Conservation (phyloP, 1,140 invertebrate species). For the Metaphire vulgaris region DNA sequence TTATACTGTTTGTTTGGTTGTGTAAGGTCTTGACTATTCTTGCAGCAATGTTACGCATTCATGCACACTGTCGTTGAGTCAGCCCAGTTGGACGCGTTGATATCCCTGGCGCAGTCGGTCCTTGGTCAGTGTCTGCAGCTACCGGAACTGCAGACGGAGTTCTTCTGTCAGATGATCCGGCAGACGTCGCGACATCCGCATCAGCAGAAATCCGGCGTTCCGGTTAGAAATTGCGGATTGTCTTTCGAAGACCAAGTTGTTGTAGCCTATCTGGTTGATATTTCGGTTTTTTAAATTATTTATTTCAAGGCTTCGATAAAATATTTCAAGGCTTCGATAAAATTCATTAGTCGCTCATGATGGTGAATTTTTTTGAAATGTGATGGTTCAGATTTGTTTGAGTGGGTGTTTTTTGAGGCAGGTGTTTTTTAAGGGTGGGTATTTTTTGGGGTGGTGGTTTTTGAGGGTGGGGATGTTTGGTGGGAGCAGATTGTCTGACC, state of each 20-base stretch:
- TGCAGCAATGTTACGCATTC: slow-evolving; percentile 86
- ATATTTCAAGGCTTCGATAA: background rate
- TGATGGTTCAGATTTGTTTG: background rate
- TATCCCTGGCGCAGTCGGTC: slow-evolving; percentile 86
- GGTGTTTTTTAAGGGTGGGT: too few species aligned
- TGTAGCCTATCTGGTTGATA: background rate
- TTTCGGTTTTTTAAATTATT: background rate
- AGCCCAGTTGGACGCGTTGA: slow-evolving; percentile 90
- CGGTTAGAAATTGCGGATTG: too few species aligned
- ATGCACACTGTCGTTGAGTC: slow-evolving; percentile 89
- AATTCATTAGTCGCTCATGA: background rate
- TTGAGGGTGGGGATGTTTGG: too few species aligned
- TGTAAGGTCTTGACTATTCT: too few species aligned
- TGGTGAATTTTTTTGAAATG: background rate
- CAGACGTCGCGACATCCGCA: slow-evolving; percentile 78
- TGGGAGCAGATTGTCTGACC: too few species aligned
- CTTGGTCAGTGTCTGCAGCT: slow-evolving; percentile 81
- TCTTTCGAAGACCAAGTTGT: background rate
- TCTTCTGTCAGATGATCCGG: slow-evolving; percentile 81
- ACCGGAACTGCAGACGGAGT: slow-evolving; percentile 81
- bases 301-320: background rate
- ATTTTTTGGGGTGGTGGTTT: too few species aligned
- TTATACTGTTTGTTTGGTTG: too few species aligned
- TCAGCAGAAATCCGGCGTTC: slow-evolving; percentile 77
- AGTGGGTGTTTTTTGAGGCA: too few species aligned